Conservation (phyloP, 2,888 invertebrate species). For the Nebria salina region DNA sequence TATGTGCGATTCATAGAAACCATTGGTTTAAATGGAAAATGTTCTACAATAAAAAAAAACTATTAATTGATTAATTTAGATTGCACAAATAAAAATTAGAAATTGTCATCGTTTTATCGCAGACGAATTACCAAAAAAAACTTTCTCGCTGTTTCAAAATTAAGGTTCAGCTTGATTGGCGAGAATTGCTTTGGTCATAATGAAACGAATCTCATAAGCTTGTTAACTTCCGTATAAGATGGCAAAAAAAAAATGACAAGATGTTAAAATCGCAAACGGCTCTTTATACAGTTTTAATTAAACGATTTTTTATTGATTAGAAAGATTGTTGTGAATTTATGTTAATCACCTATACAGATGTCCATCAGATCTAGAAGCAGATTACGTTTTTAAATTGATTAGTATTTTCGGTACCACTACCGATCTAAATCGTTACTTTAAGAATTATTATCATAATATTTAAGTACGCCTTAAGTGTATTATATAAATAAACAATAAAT, state of each 20-base stretch:
- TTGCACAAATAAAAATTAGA: background rate
- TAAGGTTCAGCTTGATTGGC: background rate
- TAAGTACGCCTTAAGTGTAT: too few species aligned
- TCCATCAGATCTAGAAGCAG: background rate
- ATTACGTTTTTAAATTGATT: background rate
- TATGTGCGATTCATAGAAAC: too few species aligned
- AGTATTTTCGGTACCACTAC: background rate
- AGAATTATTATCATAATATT: too few species aligned
- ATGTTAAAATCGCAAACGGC: background rate
- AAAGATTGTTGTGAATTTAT: background rate
- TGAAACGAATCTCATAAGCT: background rate
- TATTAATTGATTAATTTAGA: too few species aligned
- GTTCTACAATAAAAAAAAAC: too few species aligned
- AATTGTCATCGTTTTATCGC: background rate
- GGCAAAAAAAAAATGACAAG: background rate
- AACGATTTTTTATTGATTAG: background rate
- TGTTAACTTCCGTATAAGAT: background rate
- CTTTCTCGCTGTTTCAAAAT: background rate
- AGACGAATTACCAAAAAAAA: background rate
- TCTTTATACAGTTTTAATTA: background rate
- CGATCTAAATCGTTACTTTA: too few species aligned
- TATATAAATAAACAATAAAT: too few species aligned
- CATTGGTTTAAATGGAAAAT: too few species aligned
- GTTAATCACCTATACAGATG: background rate
- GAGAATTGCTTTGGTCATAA: background rate